Conservation (phyloP, 2,113 vertebrate genomes). For the Meles meles region DNA sequence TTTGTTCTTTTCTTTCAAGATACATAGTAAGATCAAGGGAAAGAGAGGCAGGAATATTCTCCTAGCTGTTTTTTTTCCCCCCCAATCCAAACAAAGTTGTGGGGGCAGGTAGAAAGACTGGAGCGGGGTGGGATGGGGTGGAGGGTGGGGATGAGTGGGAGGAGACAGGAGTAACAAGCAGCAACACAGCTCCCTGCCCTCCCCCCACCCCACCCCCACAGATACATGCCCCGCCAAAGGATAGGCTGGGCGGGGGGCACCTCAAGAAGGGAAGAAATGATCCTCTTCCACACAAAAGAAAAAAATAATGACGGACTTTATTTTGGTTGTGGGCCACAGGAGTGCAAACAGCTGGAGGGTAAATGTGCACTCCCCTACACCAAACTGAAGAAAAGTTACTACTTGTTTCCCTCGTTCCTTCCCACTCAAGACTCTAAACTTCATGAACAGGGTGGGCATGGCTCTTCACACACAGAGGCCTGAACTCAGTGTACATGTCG, state of each 20-base stretch:
- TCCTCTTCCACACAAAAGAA: slow-evolving; percentile 62
- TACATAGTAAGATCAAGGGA: neutral
- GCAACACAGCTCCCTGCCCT: no score
- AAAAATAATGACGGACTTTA: slow-evolving; percentile 78
- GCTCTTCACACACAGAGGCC: neutral
- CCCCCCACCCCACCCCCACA: no score
- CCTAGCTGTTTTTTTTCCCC: neutral
- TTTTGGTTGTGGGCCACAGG: slow-evolving; percentile 72
- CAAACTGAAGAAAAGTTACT: slow-evolving; percentile 58
- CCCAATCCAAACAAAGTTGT: neutral
- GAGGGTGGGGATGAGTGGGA: neutral
- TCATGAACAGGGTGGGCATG: slow-evolving; percentile 65
- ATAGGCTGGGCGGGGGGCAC: neutral
- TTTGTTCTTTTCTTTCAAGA: neutral
- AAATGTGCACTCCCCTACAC: slow-evolving; percentile 71
- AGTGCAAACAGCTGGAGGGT: slow-evolving; percentile 72
- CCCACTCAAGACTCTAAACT: slow-evolving; percentile 55
- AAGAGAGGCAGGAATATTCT: neutral
- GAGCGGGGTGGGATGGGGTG: no score
- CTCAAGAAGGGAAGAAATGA: neutral
- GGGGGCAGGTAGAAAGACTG: neutral
- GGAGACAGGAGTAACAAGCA: neutral
- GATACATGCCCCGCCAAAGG: fast-evolving
- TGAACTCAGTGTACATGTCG: neutral
- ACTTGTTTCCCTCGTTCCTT: slow-evolving; percentile 41